Evolutionary conservation across 2,797 vertebrate species (phyloP).

Genomic region (Peromyscus eremicus): DNA sequence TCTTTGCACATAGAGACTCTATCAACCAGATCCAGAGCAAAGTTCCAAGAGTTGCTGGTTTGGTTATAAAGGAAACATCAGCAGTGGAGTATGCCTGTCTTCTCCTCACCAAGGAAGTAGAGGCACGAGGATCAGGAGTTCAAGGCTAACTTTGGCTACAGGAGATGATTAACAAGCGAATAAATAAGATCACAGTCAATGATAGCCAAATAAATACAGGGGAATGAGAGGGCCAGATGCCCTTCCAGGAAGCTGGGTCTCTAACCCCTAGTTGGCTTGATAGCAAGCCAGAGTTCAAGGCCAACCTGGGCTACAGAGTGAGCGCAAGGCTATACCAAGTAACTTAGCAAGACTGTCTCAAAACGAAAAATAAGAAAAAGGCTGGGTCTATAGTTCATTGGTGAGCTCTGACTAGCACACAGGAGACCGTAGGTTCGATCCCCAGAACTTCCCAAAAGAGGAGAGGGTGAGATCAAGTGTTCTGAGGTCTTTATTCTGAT

Average conservation of each 20-base stretch:
- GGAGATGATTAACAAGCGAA: background rate
- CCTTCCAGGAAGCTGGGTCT: background rate
- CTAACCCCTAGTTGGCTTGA: fast-evolving
- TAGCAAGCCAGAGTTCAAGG: background rate
- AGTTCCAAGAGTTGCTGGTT: fast-evolving
- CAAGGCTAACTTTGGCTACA: background rate
- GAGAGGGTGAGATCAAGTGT: background rate
- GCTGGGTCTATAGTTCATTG: background rate
- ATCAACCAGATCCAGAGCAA: fast-evolving
- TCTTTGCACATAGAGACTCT: background rate
- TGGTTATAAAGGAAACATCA: background rate
- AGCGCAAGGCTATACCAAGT: background rate
- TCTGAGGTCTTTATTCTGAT: background rate
- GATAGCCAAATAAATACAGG: background rate
- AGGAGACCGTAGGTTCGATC: background rate
- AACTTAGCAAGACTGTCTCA: background rate
- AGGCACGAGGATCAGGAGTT: background rate
- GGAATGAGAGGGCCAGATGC: fast-evolving
- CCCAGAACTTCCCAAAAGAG: background rate
- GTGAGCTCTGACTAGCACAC: background rate
- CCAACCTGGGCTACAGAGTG: background rate
- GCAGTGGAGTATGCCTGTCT: background rate
- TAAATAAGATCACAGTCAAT: background rate
- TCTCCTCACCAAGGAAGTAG: background rate
- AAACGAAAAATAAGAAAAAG: background rate